Conservation (phyloP, 2,888 invertebrate genomes). For the Phortica magna region DNA sequence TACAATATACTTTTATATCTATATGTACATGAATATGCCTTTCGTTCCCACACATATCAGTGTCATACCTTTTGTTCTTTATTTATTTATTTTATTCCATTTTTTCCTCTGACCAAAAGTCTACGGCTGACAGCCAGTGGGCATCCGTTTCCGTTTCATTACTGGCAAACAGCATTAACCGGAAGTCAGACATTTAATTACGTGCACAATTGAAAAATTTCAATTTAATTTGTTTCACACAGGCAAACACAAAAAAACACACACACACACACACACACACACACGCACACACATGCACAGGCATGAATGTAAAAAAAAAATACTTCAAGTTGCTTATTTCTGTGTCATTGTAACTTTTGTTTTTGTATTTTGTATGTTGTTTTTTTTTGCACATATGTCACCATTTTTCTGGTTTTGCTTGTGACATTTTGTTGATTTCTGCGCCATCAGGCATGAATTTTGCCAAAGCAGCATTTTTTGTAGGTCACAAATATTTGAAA, state of each 20-base stretch:
- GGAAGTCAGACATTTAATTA: conserved; percentile 60
- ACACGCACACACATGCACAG: no score
- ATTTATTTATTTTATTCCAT: background rate
- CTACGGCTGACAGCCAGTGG: conserved; percentile 19
- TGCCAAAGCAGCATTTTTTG: no score
- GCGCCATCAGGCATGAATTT: no score
- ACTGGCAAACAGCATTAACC: conserved; percentile 12
- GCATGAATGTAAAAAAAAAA: background rate
- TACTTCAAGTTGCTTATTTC: background rate
- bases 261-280: no score
- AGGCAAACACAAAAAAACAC: background rate
- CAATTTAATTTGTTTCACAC: conserved; percentile 32
- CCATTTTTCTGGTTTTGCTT: conserved; percentile 13
- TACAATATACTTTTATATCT: no score
- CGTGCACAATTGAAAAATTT: conserved; percentile 49
- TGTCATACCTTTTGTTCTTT: background rate
- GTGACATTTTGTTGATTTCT: conserved; percentile 3
- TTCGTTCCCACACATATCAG: background rate
- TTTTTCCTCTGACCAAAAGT: conserved; percentile 5
- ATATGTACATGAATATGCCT: no score
- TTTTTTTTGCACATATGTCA: background rate
- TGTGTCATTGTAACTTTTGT: background rate
- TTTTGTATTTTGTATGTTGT: background rate
- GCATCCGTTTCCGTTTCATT: background rate
- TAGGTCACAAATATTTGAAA: no score